phyloP scores from a whole-genome alignment of 1,140 invertebrate species.

The Wasmannia auropunctata region DNA sequence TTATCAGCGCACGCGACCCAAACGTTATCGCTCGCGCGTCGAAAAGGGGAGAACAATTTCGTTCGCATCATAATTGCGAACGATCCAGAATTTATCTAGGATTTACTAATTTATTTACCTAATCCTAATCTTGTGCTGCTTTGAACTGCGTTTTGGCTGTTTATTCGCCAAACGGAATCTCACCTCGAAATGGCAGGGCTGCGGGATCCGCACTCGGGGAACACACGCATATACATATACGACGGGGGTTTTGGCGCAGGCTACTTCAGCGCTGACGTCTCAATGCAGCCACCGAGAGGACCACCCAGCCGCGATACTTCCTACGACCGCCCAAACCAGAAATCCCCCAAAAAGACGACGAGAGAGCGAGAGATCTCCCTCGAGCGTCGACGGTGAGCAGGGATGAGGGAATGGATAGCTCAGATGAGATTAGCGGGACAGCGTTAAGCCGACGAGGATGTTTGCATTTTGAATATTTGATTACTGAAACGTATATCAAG shows the following conservation, averaged over 20 bases:
- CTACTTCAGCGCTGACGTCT: constrained; percentile 75
- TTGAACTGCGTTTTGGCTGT: background rate
- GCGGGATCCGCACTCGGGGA: constrained; percentile 36
- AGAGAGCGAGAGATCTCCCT: constrained; percentile 27
- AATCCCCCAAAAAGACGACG: constrained; percentile 66
- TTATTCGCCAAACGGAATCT: constrained; percentile 25
- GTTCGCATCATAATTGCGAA: background rate
- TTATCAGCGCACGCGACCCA: constrained; percentile 16
- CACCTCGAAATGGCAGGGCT: background rate
- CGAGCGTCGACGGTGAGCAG: background rate
- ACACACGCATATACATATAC: constrained; percentile 70
- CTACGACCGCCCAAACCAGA: constrained; percentile 73
- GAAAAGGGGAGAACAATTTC: constrained; percentile 20
- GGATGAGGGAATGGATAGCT: constrained; percentile 23
- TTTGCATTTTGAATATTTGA: constrained; percentile 38
- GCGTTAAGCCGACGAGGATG: background rate
- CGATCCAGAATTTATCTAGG: background rate
- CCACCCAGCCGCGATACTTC: constrained; percentile 73
- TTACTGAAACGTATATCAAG: background rate
- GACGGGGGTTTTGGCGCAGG: constrained; percentile 51
- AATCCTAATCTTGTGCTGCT: no score
- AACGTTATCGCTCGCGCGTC: constrained; percentile 19
- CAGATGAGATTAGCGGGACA: background rate
- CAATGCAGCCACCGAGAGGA: constrained; percentile 75
- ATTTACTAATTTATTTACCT: no score